Evolutionary conservation across 1,140 invertebrate species (phyloP), one percentile per base, ranked within the genome.

Genomic region (Frieseomelitta varia): DNA sequence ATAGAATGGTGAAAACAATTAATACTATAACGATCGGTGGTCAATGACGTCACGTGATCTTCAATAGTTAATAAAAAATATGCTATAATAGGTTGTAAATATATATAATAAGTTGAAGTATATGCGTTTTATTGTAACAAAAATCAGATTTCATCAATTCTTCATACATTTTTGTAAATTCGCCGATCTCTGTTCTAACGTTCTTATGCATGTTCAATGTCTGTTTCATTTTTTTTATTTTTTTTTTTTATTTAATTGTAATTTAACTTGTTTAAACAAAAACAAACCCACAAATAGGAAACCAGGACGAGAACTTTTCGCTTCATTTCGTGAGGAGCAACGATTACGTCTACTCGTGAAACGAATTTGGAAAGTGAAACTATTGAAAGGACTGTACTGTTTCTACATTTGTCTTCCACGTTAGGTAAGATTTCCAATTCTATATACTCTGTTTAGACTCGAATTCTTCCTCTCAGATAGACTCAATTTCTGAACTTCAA

Each of bases 351-450:
- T 39, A 11, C 21, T 75, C 6, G 27, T 39, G 30, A 75, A 75
- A 47, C 0, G 24, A 39, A 58, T 75, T 77, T 63, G 15, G 56
- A 51, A 77, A 75, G n/a, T 15, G 71, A 4, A 17, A 10, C 19
- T 10, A 11, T 4, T 47, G 24, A 76, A 39, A n/a, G 34, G 30
- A 47, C 47, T 61, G n/a, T 34, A 4, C 19, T 39, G 34, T 77
- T 56, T 4, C 56, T 47, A 19, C 21, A 19, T 47, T 77, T 77
- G n/a, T 11, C n/a, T n/a, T 27, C 63, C n/a, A 1, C 12, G 4
- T 47, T 56, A 77, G 74, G 74, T 77, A 77, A 76, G 56, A 47
- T 47, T n/a, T 30, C 21, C 8, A 19, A 75, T 34, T 75, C 58
- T 58, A 53, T 27, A 72, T 51, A n/a, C 21, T 1, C 19, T n/a